Evolutionary conservation across 2,888 invertebrate species (phyloP).

Genomic region (Crepidodera aurea): DNA sequence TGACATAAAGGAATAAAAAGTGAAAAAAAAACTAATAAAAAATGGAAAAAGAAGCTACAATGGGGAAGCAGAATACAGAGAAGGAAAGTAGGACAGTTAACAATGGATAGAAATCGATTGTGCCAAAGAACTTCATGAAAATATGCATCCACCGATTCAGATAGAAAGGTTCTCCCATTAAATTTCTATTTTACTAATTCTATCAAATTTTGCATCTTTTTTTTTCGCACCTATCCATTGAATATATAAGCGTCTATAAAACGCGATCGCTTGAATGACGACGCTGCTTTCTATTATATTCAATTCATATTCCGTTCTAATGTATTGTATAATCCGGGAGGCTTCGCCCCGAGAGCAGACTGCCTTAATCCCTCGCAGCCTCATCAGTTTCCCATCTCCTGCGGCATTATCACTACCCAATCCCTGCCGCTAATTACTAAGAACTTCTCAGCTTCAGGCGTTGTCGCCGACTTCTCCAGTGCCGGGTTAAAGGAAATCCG

Average conservation of each 20-base stretch:
- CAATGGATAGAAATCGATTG: no score
- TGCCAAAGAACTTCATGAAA: no score
- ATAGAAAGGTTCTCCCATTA: no score
- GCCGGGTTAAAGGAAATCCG: neutral
- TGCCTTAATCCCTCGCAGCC: constrained; percentile 56
- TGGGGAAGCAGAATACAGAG: no score
- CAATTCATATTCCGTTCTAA: constrained; percentile 53
- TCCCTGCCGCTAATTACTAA: constrained; percentile 59
- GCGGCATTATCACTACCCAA: constrained; percentile 57
- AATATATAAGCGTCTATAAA: neutral
- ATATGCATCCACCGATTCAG: no score
- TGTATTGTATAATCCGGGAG: constrained; percentile 55
- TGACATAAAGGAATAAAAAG: no score
- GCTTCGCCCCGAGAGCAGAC: constrained; percentile 46
- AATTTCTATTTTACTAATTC: no score
- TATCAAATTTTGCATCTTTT: neutral
- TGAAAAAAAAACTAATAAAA: no score
- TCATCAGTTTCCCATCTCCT: constrained; percentile 59
- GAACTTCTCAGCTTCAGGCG: constrained; percentile 51
- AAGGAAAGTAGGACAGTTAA: no score
- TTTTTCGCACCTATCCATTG: no score
- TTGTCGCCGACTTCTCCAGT: constrained; percentile 14
- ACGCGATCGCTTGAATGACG: constrained; percentile 29
- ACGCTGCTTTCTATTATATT: constrained; percentile 50
- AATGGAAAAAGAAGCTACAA: no score